Conservation (phyloP, 2,888 invertebrate genomes). For the Eupeodes luniger region DNA sequence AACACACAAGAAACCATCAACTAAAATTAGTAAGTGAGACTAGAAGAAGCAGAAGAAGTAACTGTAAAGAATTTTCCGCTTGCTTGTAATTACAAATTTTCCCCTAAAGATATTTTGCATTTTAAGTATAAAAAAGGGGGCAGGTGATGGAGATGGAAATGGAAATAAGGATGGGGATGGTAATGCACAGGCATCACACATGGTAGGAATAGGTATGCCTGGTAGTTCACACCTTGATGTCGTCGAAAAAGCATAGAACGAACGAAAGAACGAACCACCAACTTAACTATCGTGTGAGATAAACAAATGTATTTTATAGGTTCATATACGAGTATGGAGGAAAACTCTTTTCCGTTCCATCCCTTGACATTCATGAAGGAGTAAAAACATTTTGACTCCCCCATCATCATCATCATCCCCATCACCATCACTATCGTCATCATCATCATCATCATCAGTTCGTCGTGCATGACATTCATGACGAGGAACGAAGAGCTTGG, state of each 20-base stretch:
- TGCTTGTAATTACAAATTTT: slow-evolving; percentile 66
- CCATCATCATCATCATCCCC: neutral
- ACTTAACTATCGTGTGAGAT: slow-evolving; percentile 50
- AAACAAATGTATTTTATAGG: slow-evolving; percentile 53
- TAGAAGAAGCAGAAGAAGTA: slow-evolving; percentile 11
- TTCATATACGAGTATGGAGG: neutral
- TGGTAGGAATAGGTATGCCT: slow-evolving; percentile 35
- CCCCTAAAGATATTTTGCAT: slow-evolving; percentile 66
- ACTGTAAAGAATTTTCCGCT: slow-evolving; percentile 58
- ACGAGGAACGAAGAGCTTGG: slow-evolving; percentile 41
- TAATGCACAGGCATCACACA: slow-evolving; percentile 29
- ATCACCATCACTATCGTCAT: neutral
- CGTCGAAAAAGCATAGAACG: slow-evolving; percentile 41
- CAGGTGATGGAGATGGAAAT: slow-evolving; percentile 25
- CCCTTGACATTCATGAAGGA: slow-evolving; percentile 55
- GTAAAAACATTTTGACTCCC: slow-evolving; percentile 24
- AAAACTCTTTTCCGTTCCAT: slow-evolving; percentile 19
- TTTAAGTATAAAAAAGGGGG: slow-evolving; percentile 52
- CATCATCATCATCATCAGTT: slow-evolving; percentile 31
- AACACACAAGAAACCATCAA: slow-evolving; percentile 42
- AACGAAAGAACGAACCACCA: slow-evolving; percentile 28
- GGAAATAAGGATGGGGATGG: slow-evolving; percentile 9
- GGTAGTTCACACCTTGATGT: slow-evolving; percentile 69
- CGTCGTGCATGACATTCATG: slow-evolving; percentile 69
- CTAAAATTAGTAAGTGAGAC: slow-evolving; percentile 33